These are phyloP conservation scores for Cotesia chilonis DNA, from an alignment of 1,140 invertebrate species.

Conservation along the genomic window DNA sequence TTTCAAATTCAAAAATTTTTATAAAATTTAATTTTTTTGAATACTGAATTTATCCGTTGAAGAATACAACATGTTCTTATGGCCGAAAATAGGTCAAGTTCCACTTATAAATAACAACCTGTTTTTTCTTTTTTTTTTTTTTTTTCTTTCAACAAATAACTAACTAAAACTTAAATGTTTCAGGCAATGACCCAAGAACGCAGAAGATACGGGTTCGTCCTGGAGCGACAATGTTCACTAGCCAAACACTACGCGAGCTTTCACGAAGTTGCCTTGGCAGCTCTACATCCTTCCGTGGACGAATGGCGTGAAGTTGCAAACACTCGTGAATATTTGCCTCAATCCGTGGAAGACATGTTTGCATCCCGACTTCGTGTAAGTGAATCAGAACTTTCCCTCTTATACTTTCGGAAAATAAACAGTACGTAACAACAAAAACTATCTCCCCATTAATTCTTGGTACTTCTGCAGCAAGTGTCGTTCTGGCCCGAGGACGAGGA, in stretches of 20 bases:
- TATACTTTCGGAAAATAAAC: neutral
- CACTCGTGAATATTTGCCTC: constrained; percentile 83
- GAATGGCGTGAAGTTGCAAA: constrained; percentile 89
- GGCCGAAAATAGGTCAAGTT: no score
- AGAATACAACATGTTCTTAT: no score
- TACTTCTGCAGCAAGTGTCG: constrained; percentile 72
- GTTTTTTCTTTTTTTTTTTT: no score
- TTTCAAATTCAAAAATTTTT: no score
- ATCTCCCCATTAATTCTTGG: neutral
- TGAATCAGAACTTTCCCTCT: constrained; percentile 3
- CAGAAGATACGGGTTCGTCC: constrained; percentile 89
- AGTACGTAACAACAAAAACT: neutral
- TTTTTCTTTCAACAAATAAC: no score
- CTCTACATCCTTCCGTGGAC: constrained; percentile 83
- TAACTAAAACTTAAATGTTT: no score
- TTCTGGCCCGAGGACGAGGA: constrained; percentile 80
- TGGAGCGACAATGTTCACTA: constrained; percentile 89
- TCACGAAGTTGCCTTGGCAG: constrained; percentile 79
- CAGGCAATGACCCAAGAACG: constrained; percentile 94
- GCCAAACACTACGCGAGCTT: constrained; percentile 92
- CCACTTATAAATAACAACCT: no score
- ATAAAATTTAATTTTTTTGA: no score
- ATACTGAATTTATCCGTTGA: no score
- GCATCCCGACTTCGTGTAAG: constrained; percentile 76
- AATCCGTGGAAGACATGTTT: constrained; percentile 82